A percentile compares a stretch with the other conserved stretches of the same genome.
These are phyloP conservation scores for Dugesia japonica DNA, from an alignment of 2,888 invertebrate genomes.

Conservation along the genomic window DNA sequence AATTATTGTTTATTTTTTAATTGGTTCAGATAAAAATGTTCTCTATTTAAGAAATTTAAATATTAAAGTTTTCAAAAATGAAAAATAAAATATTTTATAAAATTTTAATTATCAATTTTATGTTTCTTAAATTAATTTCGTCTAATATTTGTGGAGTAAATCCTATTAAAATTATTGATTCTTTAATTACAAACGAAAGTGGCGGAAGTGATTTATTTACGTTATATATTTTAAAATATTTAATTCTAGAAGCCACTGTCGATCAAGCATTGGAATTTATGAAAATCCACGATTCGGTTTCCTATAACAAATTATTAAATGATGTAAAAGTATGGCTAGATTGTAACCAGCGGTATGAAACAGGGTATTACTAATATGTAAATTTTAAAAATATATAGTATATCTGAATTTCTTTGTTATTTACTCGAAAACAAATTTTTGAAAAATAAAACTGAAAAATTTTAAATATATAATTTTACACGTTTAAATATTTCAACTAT, in stretches of 20 bases:
- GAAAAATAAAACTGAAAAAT: no score
- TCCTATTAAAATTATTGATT: slow-evolving; percentile 1
- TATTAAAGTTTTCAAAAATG: not conserved
- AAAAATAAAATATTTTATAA: not conserved
- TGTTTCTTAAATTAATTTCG: not conserved
- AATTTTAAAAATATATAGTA: no score
- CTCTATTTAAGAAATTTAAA: not conserved
- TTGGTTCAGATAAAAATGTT: not conserved
- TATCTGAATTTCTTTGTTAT: no score
- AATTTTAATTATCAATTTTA: not conserved
- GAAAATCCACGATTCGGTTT: not conserved
- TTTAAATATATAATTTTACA: no score
- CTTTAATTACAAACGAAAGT: not conserved
- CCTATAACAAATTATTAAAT: not conserved
- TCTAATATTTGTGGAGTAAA: not conserved
- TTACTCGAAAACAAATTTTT: no score
- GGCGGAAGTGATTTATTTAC: not conserved
- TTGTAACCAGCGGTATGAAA: not conserved
- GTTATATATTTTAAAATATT: not conserved
- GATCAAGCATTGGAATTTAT: not conserved
- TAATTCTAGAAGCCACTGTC: not conserved
- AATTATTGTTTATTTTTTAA: slow-evolving; percentile 9
- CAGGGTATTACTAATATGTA: not conserved
- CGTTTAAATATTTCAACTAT: no score
- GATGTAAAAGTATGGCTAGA: not conserved